Base-by-base conservation (phyloP, 2,888 invertebrate genomes). In the Alcis repandata region DNA sequence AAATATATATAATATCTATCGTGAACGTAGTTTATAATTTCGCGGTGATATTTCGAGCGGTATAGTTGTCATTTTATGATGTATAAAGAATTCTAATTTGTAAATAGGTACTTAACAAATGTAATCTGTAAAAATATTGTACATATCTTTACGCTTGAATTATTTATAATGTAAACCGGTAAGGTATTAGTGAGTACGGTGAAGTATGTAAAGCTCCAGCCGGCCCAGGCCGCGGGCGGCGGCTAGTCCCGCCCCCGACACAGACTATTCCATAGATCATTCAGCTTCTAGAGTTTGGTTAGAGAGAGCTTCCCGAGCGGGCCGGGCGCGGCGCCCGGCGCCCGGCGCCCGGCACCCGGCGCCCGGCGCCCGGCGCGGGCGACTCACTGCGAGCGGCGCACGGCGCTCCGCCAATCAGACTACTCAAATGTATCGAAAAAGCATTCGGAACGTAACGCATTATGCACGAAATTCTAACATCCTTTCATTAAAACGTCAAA, bases 81-180 rank as follows among this genome's bases (percentile, higher is more conserved):
- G 93, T 92, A 92, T 91, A 92, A 90, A 91, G 90, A 91, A 90
- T 89, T 92, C 90, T 92, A 90, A 92, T 92, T 91, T 93, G 93
- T 93, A 93, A 93, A 93, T 93, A 93, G 92, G 91, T 93, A 93
- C 92, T 92, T 93, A 93, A 92, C 83, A 86, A 51, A 84, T 87
- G 85, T 91, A 92, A 90, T 85, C 86, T 93, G 92, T 93, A 92
- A 92, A 89, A 93, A 91, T 90, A 90, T 89, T 93, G 93, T 93
- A 93, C 93, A 93, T 93, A 93, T 93, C 93, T 92, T 91, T 92
- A 91, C 85, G 93, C 93, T 93, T 92, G 90, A 83, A 89, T 92
- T 88, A 92, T 92, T 92, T 92, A 92, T 92, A 90, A 89, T 81
- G 83, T 88, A 87, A 84, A 82, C 79, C 78, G 78, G 77, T 91